Evolutionary conservation across 2,888 invertebrate species (phyloP).

Genomic region (Morpho deidamia): DNA sequence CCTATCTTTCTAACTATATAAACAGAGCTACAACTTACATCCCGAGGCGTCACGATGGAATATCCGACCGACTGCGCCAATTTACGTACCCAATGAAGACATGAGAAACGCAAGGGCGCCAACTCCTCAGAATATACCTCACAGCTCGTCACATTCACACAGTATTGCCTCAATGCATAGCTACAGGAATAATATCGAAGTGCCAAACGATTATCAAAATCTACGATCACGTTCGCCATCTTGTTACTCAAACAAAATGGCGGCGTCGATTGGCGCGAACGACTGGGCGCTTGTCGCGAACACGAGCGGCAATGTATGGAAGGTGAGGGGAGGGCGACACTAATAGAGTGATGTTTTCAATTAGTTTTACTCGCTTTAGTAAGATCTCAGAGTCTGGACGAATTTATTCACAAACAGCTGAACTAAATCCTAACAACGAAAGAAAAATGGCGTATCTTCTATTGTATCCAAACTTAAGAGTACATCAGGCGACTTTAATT

Average conservation of each 20-base stretch:
- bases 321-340: constrained; percentile 75
- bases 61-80: constrained; percentile 70
- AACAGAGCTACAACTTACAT: constrained; percentile 74
- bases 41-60: constrained; percentile 67
- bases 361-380: constrained; percentile 44
- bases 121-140: constrained; percentile 66
- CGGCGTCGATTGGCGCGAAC: constrained; percentile 68
- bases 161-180: constrained; percentile 77
- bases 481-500: too few species aligned
- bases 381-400: constrained; percentile 47
- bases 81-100: constrained; percentile 68
- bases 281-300: constrained; percentile 72
- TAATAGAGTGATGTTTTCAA: constrained; percentile 44
- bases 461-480: too few species aligned
- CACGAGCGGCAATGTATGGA: constrained; percentile 61
- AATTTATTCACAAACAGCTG: background rate
- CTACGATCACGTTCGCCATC: constrained; percentile 74
- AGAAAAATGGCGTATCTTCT: too few species aligned
- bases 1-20: constrained; percentile 32
- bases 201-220: constrained; percentile 72
- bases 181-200: constrained; percentile 71
- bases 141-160: constrained; percentile 70
- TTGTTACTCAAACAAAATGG: constrained; percentile 75
- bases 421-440: background rate
- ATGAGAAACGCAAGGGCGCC: constrained; percentile 53